Conservation (phyloP, 1,140 invertebrate species). For the Drosophila pseudoobscura region DNA sequence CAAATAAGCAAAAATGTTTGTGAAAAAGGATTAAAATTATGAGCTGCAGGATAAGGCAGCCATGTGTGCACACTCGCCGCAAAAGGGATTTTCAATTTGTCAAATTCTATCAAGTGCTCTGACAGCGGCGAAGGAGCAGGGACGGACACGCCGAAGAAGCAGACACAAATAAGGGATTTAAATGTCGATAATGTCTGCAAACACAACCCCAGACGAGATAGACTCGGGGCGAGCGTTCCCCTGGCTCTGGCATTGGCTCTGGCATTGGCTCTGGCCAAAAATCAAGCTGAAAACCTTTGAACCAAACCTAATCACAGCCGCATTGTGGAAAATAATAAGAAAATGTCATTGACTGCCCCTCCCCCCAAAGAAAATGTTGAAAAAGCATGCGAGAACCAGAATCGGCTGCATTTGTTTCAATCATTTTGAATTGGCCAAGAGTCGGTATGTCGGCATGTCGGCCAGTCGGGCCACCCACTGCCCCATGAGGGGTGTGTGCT, state of each 20-base stretch:
- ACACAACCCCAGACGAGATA: conserved; percentile 51
- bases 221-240: neutral
- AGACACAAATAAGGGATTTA: conserved; percentile 68
- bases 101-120: conserved; percentile 73
- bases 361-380: conserved; percentile 9
- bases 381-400: conserved; percentile 14
- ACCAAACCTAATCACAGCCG: conserved; percentile 61
- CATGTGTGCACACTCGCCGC: conserved; percentile 56
- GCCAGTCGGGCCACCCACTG: conserved; percentile 26
- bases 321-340: conserved; percentile 14
- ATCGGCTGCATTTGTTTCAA: conserved; percentile 36
- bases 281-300: conserved; percentile 68
- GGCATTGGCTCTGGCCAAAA: conserved; percentile 55
- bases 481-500: neutral
- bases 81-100: conserved; percentile 79
- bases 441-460: too few species aligned
- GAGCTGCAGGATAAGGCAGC: conserved; percentile 67
- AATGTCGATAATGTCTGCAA: conserved; percentile 80
- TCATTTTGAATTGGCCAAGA: conserved; percentile 24
- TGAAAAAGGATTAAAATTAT: conserved; percentile 79
- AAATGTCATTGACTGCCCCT: conserved; percentile 27
- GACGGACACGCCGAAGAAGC: conserved; percentile 6
- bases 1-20: conserved; percentile 67
- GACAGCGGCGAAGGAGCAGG: conserved; percentile 20
- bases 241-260: neutral